Percentiles rank a stretch among this genome's conserved stretches.
These are phyloP conservation scores for Arctocebus calabarensis DNA, from an alignment of 2,797 vertebrate genomes.

Conservation along the genomic window DNA sequence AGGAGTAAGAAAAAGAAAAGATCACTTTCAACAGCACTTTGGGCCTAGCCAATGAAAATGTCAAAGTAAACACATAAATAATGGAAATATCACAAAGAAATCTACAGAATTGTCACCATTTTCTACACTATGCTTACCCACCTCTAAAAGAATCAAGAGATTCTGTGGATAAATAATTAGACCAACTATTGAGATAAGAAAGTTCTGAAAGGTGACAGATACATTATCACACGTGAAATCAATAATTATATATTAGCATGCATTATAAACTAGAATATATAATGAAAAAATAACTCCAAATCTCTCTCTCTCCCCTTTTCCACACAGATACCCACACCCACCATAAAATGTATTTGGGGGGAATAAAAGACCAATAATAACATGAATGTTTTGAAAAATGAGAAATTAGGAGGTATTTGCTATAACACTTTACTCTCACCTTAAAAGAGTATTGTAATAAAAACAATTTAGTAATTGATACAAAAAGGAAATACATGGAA, in stretches of 20 bases:
- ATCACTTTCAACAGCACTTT: not conserved
- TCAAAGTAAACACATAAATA: constrained; percentile 7
- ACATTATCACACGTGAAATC: not conserved
- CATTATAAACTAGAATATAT: not conserved
- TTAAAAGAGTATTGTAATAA: not conserved
- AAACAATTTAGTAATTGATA: not conserved
- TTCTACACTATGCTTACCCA: not conserved
- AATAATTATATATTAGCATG: not conserved
- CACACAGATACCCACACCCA: not conserved
- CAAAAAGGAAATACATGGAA: not conserved
- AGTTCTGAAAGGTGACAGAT: not conserved
- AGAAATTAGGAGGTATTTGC: not conserved
- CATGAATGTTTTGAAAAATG: not conserved
- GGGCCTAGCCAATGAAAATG: not conserved
- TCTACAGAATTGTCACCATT: not conserved
- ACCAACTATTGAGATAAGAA: not conserved
- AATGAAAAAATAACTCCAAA: not conserved
- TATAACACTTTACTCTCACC: not conserved
- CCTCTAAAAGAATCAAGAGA: not conserved
- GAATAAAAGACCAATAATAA: not conserved
- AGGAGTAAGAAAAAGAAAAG: not conserved
- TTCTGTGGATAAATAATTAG: not conserved
- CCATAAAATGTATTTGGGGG: not conserved
- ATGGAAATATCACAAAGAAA: not conserved
- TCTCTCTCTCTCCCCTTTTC: not conserved